phyloP scores from a whole-genome alignment of 92 coral and sea anemone species.

The Paramuricea clavata region DNA sequence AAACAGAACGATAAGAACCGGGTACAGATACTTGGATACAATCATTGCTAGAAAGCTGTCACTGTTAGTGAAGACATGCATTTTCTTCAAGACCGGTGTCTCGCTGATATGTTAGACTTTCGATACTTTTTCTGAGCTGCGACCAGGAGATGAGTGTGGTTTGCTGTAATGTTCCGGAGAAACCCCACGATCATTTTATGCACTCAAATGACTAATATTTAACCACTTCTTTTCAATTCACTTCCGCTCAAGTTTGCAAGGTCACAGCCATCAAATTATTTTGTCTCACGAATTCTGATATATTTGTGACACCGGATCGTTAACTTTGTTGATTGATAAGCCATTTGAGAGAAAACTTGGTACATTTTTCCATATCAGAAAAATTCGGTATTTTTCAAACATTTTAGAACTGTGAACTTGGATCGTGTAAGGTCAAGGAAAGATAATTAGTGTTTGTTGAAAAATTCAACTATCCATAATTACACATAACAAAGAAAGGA shows the following conservation, averaged over 20 bases:
- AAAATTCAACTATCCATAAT: constrained; percentile 31
- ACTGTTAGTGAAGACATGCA: constrained; percentile 34
- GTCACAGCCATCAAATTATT: not conserved
- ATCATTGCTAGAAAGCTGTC: constrained; percentile 21
- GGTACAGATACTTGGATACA: constrained; percentile 5
- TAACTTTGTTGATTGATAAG: not conserved
- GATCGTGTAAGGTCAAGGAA: constrained; percentile 29
- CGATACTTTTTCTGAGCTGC: not conserved
- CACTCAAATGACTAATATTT: constrained; percentile 17
- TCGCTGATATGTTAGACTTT: not conserved
- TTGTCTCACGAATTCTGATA: constrained; percentile 6
- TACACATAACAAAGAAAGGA: constrained; percentile 46
- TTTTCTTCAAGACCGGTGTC: not conserved
- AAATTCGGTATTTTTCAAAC: not conserved
- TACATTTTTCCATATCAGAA: not conserved
- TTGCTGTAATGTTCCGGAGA: not conserved
- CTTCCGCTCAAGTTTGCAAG: constrained; percentile 44
- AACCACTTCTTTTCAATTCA: constrained; percentile 6
- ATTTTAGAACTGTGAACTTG: not conserved
- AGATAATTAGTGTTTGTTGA: constrained; percentile 28
- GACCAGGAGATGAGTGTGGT: not conserved
- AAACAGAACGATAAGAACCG: constrained; percentile 31
- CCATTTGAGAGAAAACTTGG: not conserved
- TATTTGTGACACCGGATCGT: not conserved
- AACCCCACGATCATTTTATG: constrained; percentile 12